Conservation (phyloP, 2,797 vertebrate genomes). For the Paramormyrops hopkinsi region DNA sequence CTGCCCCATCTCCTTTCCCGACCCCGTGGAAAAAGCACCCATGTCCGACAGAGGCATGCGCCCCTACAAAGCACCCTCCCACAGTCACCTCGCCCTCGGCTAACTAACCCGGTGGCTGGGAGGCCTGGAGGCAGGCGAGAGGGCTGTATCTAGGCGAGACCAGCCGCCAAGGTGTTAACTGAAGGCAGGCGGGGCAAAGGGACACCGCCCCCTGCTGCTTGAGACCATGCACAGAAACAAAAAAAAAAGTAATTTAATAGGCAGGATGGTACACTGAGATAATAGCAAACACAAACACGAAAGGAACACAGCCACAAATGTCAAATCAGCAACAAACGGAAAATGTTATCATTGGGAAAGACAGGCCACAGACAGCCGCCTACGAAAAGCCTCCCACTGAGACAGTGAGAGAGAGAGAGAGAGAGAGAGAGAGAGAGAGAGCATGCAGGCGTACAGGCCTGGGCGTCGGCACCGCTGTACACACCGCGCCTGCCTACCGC, state of each 20-base stretch:
- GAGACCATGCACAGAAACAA: constrained; percentile 18
- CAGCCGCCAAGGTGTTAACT: constrained; percentile 41
- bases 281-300: constrained; percentile 35
- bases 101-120: constrained; percentile 38
- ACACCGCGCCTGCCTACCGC: not conserved
- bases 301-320: constrained; percentile 43
- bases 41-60: not conserved
- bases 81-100: not conserved
- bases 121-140: constrained; percentile 31
- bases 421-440: not conserved
- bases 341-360: constrained; percentile 87
- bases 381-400: constrained; percentile 73
- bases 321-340: constrained; percentile 77
- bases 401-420: constrained; percentile 16
- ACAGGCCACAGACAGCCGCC: constrained; percentile 73
- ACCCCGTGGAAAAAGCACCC: not conserved
- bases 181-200: constrained; percentile 8
- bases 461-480: constrained; percentile 24
- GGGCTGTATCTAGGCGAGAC: constrained; percentile 33
- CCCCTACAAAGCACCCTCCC: not conserved
- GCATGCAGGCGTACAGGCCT: constrained; percentile 13
- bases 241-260: constrained; percentile 28
- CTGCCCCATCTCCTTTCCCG: not conserved
- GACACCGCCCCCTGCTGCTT: not conserved
- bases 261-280: constrained; percentile 32